Conservation (phyloP, 1,140 invertebrate genomes). For the Cherax quadricarinatus region DNA sequence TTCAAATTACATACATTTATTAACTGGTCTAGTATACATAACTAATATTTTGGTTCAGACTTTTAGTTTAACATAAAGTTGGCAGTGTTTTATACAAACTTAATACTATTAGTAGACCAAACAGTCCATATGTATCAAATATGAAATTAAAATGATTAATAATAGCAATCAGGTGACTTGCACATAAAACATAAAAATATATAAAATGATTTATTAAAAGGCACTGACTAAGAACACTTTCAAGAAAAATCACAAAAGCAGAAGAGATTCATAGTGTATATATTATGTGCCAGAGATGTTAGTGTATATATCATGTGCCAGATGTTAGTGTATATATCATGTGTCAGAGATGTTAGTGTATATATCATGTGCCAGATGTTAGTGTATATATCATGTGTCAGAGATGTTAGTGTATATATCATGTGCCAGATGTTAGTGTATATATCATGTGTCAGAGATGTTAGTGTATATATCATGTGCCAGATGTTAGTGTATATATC, state of each 20-base stretch:
- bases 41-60: constrained; percentile 56
- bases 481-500: no score
- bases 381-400: no score
- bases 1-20: constrained; percentile 49
- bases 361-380: no score
- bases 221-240: constrained; percentile 68
- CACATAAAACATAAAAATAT: constrained; percentile 45
- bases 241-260: constrained; percentile 54
- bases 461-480: no score
- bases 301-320: no score
- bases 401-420: no score
- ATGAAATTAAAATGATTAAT: constrained; percentile 35
- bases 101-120: constrained; percentile 57
- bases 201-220: constrained; percentile 56
- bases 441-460: no score
- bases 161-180: constrained; percentile 9
- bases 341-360: no score
- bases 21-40: constrained; percentile 65
- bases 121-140: constrained; percentile 55
- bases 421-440: no score
- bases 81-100: constrained; percentile 67
- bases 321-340: no score
- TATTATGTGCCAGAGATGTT: neutral
- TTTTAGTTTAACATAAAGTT: constrained; percentile 54
- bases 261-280: constrained; percentile 51